Base-by-base conservation (phyloP, 2,797 vertebrate species). In the Echeneis naucrates region DNA sequence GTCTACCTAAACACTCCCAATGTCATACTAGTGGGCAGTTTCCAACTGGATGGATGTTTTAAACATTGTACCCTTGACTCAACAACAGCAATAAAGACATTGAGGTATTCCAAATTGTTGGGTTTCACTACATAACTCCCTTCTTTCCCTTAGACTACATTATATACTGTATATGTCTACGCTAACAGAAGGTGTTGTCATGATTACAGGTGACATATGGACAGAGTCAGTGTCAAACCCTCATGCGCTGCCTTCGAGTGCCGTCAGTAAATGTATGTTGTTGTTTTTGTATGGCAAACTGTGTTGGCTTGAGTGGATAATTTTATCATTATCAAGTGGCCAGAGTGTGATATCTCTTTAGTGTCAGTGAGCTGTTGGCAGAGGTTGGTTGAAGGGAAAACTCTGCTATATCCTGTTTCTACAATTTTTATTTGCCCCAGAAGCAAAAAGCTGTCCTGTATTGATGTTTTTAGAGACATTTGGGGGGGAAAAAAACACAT, bases 41-140 rank as follows among this genome's bases (percentile, higher is more conserved):
- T 94, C 92, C 93, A 95, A 94, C 92, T 93, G 94, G 94, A 86
- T 69, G 48, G 91, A 93, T 93, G 92, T 95, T 94, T 91, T 81
- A 67, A 95, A 93, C 90, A 91, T 92, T 96, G 94, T 97, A 96
- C 93, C 94, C 93, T 95, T 95, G 94, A 92, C 94, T 95, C 94
- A 94, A 92, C 94, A 95, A 94, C 94, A 94, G 96, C 95, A 99
- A 98, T 99, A 99, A 99, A 98, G 94, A 94, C 93, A 95, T 84
- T 95, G 77, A 95, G 94, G 92, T 95, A 93, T 85, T 92, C 91
- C 72, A 82, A 56, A 30, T 24, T 78, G 80, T 78, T 32, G 26
- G 9, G 21, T 81, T 64, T 85, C 37, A 27, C 81, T 83, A 19
- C 6, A 50, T 51, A 40, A 27, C 32, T 62, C 24, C n/a, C 16